Base-by-base conservation (phyloP, 2,888 invertebrate genomes). In the Acheta domesticus region DNA sequence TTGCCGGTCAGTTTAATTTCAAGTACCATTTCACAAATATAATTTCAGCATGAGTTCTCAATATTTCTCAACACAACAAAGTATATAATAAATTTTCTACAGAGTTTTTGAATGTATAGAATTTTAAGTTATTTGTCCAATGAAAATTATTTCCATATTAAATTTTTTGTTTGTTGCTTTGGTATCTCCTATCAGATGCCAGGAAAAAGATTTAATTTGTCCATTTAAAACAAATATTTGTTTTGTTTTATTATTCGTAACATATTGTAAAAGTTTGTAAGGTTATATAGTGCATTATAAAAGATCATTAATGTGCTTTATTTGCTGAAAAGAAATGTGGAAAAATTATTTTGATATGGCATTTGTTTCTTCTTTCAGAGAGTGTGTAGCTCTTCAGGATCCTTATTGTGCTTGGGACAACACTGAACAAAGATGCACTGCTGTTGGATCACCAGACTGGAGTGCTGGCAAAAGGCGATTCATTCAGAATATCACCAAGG, bases 331-430 rank as follows among this genome's bases (percentile, higher is more conserved):
- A 36, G 36, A 36, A 4, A 36, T 36, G 36, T 36, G 36, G 8
- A 36, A 36, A 36, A 5, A 36, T 36, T 36, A 36, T 36, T 36
- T 62, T 62, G 62, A 62, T 62, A 62, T 62, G 36, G 36, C 5
- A 36, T 36, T 36, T 36, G 36, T 77, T 78, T 49, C 75, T 49
- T 20, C 21, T 87, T 94, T 88, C 88, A 92, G 93, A 82, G 92
- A 93, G 83, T 99, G 99, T 87, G 92, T 99, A 5, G 92, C 92
- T 50, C 89, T 98, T 81, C 96, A 97, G 89, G 99, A 99, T 89
- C 99, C 99, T 0, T 97, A 98, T 86, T 99, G 99, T 87, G 97
- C 97, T 23, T 99, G 98, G 98, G 95, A 96, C 86, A 91, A 92
- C 11, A 87, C 88, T 77, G 87, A 88, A 83, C 86, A 87, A 80